These are phyloP conservation scores for Scophthalmus maximus DNA, from an alignment of 2,113 vertebrate genomes.

Conservation along the genomic window DNA sequence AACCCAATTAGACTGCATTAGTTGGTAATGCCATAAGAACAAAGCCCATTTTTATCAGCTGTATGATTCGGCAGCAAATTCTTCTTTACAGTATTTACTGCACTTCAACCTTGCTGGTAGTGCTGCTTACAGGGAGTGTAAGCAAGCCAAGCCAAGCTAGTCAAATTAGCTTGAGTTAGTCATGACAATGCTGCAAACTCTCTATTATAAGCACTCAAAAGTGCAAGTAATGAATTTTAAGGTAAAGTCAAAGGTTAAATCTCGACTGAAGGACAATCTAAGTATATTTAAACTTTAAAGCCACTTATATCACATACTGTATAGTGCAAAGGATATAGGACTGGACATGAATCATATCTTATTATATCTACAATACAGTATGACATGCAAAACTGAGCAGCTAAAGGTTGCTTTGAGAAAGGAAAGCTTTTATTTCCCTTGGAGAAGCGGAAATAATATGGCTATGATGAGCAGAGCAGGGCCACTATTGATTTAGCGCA, in stretches of 20 bases:
- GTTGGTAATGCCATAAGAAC: constrained; percentile 23
- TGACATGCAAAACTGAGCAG: constrained; percentile 69
- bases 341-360: constrained; percentile 38
- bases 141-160: constrained; percentile 5
- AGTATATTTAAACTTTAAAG: constrained; percentile 30
- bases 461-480: constrained; percentile 64
- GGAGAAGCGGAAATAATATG: constrained; percentile 63
- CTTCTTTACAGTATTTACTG: constrained; percentile 27
- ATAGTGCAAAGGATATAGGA: constrained; percentile 27
- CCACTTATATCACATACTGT: constrained; percentile 47
- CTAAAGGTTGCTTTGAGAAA: constrained; percentile 49
- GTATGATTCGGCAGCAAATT: constrained; percentile 33
- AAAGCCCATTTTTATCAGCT: constrained; percentile 20
- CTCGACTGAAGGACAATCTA: constrained; percentile 9
- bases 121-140: constrained; percentile 7
- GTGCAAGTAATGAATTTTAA: constrained; percentile 11
- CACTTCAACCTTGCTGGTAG: constrained; percentile 17
- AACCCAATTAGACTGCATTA: constrained; percentile 35
- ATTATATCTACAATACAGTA: constrained; percentile 44
- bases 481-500: constrained; percentile 52
- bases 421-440: constrained; percentile 44
- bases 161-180: constrained; percentile 32
- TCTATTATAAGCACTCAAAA: constrained; percentile 7
- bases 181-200: constrained; percentile 3
- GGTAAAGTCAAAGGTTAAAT: constrained; percentile 10